phyloP scores from a whole-genome alignment of 2,888 invertebrate genomes.

The Bembecia ichneumoniformis region DNA sequence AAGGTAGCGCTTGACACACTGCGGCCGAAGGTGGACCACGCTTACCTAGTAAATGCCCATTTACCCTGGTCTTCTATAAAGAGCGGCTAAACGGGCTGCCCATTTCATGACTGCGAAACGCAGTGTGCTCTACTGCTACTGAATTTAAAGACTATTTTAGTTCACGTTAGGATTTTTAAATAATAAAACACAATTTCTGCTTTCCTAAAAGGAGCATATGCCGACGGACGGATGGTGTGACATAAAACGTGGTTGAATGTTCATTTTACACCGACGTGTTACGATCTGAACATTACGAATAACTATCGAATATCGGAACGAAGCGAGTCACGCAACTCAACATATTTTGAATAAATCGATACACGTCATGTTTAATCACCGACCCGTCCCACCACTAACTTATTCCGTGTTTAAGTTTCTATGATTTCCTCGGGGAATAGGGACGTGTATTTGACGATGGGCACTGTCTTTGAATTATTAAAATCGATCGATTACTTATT shows the following conservation, averaged over 20 bases:
- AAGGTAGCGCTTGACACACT: no score
- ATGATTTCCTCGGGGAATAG: conserved; percentile 57
- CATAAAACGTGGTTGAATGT: no score
- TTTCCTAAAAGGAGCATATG: background rate
- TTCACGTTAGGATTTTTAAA: no score
- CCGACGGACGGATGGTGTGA: background rate
- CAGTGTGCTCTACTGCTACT: no score
- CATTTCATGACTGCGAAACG: no score
- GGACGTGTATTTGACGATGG: conserved; percentile 46
- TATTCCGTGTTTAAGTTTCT: conserved; percentile 54
- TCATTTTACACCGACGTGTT: conserved; percentile 1
- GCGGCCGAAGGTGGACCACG: no score
- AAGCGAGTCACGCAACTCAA: conserved; percentile 10
- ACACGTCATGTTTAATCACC: conserved; percentile 26
- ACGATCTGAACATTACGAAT: conserved; percentile 4
- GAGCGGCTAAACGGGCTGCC: no score
- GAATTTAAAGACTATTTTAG: no score
- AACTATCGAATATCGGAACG: conserved; percentile 5
- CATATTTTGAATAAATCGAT: conserved; percentile 10
- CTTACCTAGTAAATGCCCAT: no score
- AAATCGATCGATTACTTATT: conserved; percentile 13
- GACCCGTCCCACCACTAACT: conserved; percentile 27
- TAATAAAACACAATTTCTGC: background rate
- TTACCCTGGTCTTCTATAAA: no score
- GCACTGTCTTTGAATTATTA: conserved; percentile 50